Evolutionary conservation across 2,888 invertebrate species (phyloP).

Genomic region (Terebella lapidaria): DNA sequence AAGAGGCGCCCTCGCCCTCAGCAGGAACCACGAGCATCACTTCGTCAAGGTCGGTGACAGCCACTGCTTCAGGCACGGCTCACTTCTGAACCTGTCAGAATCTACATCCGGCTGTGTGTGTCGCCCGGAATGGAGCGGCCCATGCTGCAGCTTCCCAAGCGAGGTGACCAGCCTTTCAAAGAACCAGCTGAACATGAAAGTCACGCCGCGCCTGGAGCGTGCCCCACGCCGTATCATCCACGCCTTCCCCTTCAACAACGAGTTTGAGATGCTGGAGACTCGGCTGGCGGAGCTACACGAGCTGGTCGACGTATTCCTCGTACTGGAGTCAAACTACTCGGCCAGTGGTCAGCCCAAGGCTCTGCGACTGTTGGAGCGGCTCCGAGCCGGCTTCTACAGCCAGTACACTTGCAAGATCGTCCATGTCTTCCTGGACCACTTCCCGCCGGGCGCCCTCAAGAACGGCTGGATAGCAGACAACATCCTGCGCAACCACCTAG

Average conservation of each 20-base stretch:
- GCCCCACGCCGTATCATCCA: slow-evolving; percentile 21
- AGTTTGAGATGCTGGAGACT: slow-evolving; percentile 42
- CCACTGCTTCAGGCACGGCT: too few relatives aligned
- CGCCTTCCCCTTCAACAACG: slow-evolving; percentile 21
- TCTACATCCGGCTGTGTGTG: too few relatives aligned
- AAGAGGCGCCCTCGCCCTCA: too few relatives aligned
- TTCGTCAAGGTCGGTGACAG: too few relatives aligned
- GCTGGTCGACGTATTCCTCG: slow-evolving; percentile 64
- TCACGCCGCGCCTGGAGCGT: too few relatives aligned
- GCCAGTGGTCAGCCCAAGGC: slow-evolving; percentile 40
- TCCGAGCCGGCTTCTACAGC: slow-evolving; percentile 27
- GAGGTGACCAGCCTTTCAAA: too few relatives aligned
- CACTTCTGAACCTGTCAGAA: too few relatives aligned
- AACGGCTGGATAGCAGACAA: slow-evolving; percentile 38
- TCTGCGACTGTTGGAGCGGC: slow-evolving; percentile 54
- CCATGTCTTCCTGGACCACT: slow-evolving; percentile 49
- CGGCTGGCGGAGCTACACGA: slow-evolving; percentile 61
- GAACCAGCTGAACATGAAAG: too few relatives aligned
- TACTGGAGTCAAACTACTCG: slow-evolving; percentile 52
- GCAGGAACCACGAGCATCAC: too few relatives aligned
- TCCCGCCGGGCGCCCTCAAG: slow-evolving; percentile 29
- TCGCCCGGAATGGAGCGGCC: too few relatives aligned
- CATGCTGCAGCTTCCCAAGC: too few relatives aligned
- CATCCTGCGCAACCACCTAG: slow-evolving; percentile 20
- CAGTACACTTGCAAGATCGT: slow-evolving; percentile 58